Base-by-base conservation (phyloP, 1,140 invertebrate genomes). In the Meloidogyne exigua region DNA sequence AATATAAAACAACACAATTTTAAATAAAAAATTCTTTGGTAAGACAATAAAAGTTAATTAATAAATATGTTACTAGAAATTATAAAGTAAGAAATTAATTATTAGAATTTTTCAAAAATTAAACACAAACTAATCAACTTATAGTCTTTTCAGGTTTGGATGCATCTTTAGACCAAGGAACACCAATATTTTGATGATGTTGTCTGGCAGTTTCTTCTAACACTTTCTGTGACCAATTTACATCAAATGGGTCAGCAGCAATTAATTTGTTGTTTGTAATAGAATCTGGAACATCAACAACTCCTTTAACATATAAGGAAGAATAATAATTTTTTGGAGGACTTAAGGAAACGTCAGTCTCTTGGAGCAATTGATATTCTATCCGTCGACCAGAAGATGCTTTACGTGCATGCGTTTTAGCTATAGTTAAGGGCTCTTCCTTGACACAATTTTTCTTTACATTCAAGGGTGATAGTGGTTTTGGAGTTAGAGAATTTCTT, bases 281-380 rank as follows among this genome's bases (percentile, higher is more conserved):
- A 3, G 26, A 44, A 10, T 4, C 36, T 7, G 36, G 9, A 39
- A 21, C 5, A 25, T 18, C 21, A 75, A 11, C 18, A 82, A 62
- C 4, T 32, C 18, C 25, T 62, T 32, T 21, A 49, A 26, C 36
- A 79, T 0, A 18, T 67, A 64, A n/a, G 4, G n/a, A 57, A n/a
- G 49, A 42, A 71, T 18, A 26, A 25, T 62, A 11, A 57, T 42
- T 36, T 62, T 42, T 39, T 32, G 64, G 26, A 62, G 82, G 81
- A 68, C 79, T 82, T n/a, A 75, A 81, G 9, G 81, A 83, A 25
- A 68, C 70, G 23, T 82, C 82, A 25, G 75, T 82, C 70, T 83
- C 82, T 71, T 83, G 80, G 28, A 83, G 72, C 42, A 83, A 68
- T 62, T 85, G 77, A 62, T 83, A 83, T 49, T 77, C 77, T 70